Evolutionary conservation across 2,113 vertebrate genomes (phyloP).

Genomic region (Cepphus grylle): DNA sequence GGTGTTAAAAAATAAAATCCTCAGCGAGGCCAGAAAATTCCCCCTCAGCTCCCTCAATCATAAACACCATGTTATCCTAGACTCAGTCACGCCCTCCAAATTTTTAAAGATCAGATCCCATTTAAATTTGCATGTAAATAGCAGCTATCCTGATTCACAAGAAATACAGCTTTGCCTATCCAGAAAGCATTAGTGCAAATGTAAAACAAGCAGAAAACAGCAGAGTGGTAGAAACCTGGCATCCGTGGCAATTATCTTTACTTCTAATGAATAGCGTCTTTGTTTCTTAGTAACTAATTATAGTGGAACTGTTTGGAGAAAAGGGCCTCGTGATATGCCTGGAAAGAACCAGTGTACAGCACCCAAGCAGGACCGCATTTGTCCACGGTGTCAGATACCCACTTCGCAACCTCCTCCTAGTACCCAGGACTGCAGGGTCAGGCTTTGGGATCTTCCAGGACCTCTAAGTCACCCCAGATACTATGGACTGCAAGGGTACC

Average conservation of each 20-base stretch:
- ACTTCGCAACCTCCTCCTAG: neutral
- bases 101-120: neutral
- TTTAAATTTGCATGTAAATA: constrained; percentile 43
- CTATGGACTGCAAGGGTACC: neutral
- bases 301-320: neutral
- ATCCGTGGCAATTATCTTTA: neutral
- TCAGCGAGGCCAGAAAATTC: neutral
- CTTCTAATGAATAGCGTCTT: neutral
- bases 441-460: neutral
- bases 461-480: neutral
- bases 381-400: neutral
- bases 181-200: neutral
- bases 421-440: neutral
- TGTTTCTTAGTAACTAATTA: neutral
- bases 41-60: neutral
- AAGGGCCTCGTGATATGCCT: neutral
- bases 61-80: neutral
- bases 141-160: neutral
- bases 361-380: accelerated
- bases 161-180: neutral
- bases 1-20: constrained; percentile 18
- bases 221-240: neutral
- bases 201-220: constrained; percentile 15
- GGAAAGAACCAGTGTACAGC: neutral
- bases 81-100: neutral